These are phyloP conservation scores for Macropus fuliginosus DNA, from an alignment of 2,797 vertebrate species.

Conservation along the genomic window DNA sequence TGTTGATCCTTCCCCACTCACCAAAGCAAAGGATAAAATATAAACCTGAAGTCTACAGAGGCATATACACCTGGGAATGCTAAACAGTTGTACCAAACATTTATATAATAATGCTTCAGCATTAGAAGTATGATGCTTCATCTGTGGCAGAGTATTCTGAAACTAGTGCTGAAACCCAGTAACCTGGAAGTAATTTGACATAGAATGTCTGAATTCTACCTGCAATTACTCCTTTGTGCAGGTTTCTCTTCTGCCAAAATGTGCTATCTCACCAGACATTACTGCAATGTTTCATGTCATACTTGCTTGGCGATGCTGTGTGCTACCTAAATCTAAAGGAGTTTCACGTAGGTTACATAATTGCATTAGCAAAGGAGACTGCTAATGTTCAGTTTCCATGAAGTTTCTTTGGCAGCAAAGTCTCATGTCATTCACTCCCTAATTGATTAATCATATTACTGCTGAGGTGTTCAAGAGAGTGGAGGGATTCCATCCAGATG, in stretches of 20 bases:
- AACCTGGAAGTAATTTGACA: constrained; percentile 15
- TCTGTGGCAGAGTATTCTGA: constrained; percentile 49
- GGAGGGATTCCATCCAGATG: constrained; percentile 44
- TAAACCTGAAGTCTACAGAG: constrained; percentile 18
- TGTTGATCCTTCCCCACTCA: background rate
- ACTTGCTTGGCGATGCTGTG: constrained; percentile 41
- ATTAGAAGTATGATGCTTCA: constrained; percentile 54
- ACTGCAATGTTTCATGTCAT: constrained; percentile 56
- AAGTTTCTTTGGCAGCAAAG: constrained; percentile 56
- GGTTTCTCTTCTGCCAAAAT: constrained; percentile 72
- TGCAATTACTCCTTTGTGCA: constrained; percentile 66
- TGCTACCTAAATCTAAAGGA: constrained; percentile 50
- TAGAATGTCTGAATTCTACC: constrained; percentile 63
- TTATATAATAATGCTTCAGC: constrained; percentile 45
- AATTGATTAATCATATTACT: constrained; percentile 44
- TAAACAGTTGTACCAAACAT: constrained; percentile 48
- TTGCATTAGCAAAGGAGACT: constrained; percentile 42
- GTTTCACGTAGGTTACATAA: background rate
- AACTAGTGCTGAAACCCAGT: constrained; percentile 54
- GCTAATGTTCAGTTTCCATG: constrained; percentile 37
- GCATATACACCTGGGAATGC: constrained; percentile 27
- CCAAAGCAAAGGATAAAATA: constrained; percentile 55
- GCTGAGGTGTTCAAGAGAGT: constrained; percentile 58
- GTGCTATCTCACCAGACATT: background rate
- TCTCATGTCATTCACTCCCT: constrained; percentile 52